phyloP scores from a whole-genome alignment of 2,797 vertebrate genomes.

The Paramormyrops hopkinsi region DNA sequence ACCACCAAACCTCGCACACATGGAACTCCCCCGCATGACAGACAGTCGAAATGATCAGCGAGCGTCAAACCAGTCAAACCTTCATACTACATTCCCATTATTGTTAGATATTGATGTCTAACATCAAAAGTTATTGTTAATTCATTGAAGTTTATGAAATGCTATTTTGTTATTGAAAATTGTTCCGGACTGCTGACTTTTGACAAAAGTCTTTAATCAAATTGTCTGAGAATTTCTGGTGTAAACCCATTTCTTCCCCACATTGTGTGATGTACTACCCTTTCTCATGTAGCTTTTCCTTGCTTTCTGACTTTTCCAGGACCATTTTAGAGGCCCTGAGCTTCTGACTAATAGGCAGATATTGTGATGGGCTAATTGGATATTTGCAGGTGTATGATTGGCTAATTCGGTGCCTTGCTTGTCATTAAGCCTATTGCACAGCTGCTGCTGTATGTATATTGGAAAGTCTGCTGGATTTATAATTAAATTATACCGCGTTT shows the following conservation, averaged over 20 bases:
- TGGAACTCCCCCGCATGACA: neutral
- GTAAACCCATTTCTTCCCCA: neutral
- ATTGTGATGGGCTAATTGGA: constrained; percentile 19
- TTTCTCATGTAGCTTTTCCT: neutral
- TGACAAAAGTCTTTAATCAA: neutral
- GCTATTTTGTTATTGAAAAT: neutral
- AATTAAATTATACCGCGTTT: constrained; percentile 4
- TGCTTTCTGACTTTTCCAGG: neutral
- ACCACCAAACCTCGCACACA: neutral
- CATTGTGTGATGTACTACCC: neutral
- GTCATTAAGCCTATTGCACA: constrained; percentile 7
- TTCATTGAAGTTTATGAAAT: neutral
- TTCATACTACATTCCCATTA: neutral
- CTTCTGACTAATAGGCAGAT: constrained; percentile 4
- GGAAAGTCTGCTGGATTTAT: neutral
- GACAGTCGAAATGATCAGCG: neutral
- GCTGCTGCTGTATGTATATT: constrained; percentile 9
- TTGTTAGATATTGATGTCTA: neutral
- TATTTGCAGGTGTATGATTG: constrained; percentile 18
- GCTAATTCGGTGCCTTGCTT: neutral
- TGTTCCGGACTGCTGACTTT: neutral
- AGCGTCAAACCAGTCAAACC: neutral
- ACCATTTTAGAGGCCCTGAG: neutral
- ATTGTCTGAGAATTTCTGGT: neutral
- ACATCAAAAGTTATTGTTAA: neutral